Base-by-base conservation (phyloP, 2,888 invertebrate genomes). In the Pheosia tremula region DNA sequence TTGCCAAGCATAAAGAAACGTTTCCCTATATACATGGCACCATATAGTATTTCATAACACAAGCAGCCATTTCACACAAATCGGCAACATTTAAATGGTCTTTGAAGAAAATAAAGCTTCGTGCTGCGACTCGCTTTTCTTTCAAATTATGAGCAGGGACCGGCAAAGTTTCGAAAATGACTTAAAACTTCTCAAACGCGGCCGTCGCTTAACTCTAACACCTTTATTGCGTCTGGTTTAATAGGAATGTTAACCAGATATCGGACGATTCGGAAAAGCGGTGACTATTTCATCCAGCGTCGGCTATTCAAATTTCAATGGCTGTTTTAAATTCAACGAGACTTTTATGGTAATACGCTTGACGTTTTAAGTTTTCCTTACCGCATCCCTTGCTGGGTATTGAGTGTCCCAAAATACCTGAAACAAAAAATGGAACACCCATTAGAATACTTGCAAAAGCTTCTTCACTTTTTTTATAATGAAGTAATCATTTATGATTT, bases 371-470 rank as follows among this genome's bases (percentile, higher is more conserved):
- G 67, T 75, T 82, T 69, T 67, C 63, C 64, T 72, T 70, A 65
- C 68, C 68, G 61, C 67, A 68, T 78, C 76, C 67, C 89, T 89
- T 88, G 89, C 90, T 87, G 82, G 74, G 75, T 75, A 79, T 39
- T 65, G 69, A 73, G 62, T 83, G 78, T 87, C 87, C 82, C 83
- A 91, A 91, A 93, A 93, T 93, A 93, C 93, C 93, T 93, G 92
- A 54, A 92, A 93, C 82, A 87, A 81, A 73, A 67, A 24, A 47
- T 53, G 58, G 74, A 75, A 65, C 55, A 45, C 63, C 62, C 59
- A 67, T 76, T 74, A 77, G 61, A 61, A 65, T 49, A 64, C 60
- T 50, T 55, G 38, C 45, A 50, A 41, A 55, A 60, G 43, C 11
- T 3, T 38, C 10, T 54, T 38, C 10, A 49, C 0, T 49, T n/a